Evolutionary conservation across 2,888 invertebrate genomes (phyloP), one percentile per base, ranked within the genome.

Genomic region (Venustoraphidia nigricollis): DNA sequence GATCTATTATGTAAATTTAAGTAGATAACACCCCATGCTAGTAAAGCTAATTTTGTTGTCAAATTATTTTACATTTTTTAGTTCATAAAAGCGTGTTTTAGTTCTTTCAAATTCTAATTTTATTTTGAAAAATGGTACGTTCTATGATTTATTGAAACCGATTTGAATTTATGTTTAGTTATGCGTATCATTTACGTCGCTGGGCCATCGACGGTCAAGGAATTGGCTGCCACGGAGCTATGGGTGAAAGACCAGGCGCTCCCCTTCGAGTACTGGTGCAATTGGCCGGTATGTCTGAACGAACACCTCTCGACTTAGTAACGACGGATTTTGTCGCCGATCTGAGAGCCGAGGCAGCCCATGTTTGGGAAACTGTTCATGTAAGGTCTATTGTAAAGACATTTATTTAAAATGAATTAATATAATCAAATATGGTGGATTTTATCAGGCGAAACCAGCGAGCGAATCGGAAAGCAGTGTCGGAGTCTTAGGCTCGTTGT

Each of bases 301-400:
- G 92, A 61, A 88, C 87, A 14, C 74, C 81, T 14, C 70, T 95
- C 10, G 81, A 87, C 55, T 74, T 95, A 66, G 76, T 85, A 54
- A 83, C 82, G 40, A 79, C 83, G n/a, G 93, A 94, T 68, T 80
- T 88, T 53, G 83, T 95, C 34, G 93, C 92, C 4, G 94, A 94
- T 65, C 69, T 95, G 46, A 73, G 94, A 52, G 94, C 94, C 1
- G 94, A 94, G 71, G 90, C 94, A 48, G 88, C 90, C n/a, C 84
- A 88, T 55, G 94, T 93, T 93, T 93, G 92, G 88, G 91, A 92
- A 66, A 73, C 72, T 51, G 53, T 72, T 11, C 39, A 40, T 38
- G 38, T 36, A 8, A 46, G 36, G 9, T 38, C 8, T 13, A 27
- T 27, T 6, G 3, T 5, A 27, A 27, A 27, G 6, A 3, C 1